Conservation (phyloP, 1,140 invertebrate genomes). For the Megathymus violae region DNA sequence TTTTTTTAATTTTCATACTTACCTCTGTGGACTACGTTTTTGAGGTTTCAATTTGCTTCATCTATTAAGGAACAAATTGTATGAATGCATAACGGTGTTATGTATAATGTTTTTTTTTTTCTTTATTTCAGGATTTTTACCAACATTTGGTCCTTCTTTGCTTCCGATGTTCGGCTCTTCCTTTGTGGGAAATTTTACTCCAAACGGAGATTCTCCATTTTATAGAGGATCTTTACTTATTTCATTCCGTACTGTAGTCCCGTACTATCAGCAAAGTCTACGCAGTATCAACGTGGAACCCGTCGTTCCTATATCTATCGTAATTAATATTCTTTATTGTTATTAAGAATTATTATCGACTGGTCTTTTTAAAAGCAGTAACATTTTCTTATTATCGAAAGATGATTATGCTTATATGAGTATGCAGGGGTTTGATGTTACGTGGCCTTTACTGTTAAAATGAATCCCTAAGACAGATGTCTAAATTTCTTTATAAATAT, state of each 20-base stretch:
- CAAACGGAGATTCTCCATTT: conserved; percentile 45
- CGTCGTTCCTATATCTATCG: conserved; percentile 40
- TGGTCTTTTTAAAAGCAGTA: too few species aligned
- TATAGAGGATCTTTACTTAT: conserved; percentile 53
- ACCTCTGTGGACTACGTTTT: too few species aligned
- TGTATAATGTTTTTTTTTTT: background rate
- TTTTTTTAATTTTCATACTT: too few species aligned
- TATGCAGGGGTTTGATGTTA: too few species aligned
- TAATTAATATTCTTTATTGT: background rate
- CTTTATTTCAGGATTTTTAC: conserved; percentile 46
- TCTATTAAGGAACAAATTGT: too few species aligned
- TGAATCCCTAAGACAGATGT: too few species aligned
- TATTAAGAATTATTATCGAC: too few species aligned
- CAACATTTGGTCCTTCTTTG: conserved; percentile 57
- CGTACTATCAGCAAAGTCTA: conserved; percentile 50
- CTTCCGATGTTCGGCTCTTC: conserved; percentile 58
- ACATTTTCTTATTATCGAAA: too few species aligned
- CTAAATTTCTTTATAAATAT: too few species aligned
- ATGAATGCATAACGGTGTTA: background rate
- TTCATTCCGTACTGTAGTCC: conserved; percentile 52
- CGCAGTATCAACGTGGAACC: conserved; percentile 55
- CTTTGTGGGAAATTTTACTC: conserved; percentile 1
- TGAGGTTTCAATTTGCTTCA: too few species aligned
- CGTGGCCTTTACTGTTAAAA: too few species aligned
- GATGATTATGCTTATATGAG: too few species aligned